Conservation (phyloP, 2,797 vertebrate genomes). For the Glyptemys insculpta region DNA sequence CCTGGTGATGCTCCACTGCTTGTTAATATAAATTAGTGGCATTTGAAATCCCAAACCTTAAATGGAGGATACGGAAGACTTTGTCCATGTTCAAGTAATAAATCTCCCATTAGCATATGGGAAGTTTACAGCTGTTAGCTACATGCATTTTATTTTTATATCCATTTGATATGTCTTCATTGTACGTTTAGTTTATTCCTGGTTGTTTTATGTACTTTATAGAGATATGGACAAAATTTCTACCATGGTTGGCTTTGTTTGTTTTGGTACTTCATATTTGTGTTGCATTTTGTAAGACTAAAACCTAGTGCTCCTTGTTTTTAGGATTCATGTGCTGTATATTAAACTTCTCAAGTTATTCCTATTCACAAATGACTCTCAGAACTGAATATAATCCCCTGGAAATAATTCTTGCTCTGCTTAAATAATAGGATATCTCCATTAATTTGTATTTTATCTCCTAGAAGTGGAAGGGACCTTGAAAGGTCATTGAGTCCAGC, state of each 20-base stretch:
- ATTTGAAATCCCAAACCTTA: constrained; percentile 47
- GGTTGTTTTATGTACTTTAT: background rate
- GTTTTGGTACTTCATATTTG: background rate
- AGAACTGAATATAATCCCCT: background rate
- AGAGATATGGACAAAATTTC: background rate
- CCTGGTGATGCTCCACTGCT: constrained; percentile 56
- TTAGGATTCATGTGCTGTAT: rapidly evolving
- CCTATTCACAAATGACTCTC: background rate
- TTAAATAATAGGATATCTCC: too few relatives aligned
- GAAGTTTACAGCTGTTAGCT: constrained; percentile 39
- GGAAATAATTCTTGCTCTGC: background rate
- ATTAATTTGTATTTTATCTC: too few relatives aligned
- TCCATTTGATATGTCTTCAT: background rate
- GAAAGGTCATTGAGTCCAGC: too few relatives aligned
- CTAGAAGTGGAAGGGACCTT: too few relatives aligned
- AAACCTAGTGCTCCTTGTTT: rapidly evolving
- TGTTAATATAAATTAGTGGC: constrained; percentile 61
- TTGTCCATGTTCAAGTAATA: constrained; percentile 61
- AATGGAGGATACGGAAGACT: constrained; percentile 54
- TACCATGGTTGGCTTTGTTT: background rate
- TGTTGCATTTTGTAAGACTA: background rate
- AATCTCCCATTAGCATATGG: constrained; percentile 38
- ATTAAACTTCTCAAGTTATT: background rate
- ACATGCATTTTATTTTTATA: background rate
- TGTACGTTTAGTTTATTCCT: constrained; percentile 10